These are phyloP conservation scores for Macrobrachium rosenbergii DNA, from an alignment of 1,140 invertebrate genomes.

Conservation along the genomic window DNA sequence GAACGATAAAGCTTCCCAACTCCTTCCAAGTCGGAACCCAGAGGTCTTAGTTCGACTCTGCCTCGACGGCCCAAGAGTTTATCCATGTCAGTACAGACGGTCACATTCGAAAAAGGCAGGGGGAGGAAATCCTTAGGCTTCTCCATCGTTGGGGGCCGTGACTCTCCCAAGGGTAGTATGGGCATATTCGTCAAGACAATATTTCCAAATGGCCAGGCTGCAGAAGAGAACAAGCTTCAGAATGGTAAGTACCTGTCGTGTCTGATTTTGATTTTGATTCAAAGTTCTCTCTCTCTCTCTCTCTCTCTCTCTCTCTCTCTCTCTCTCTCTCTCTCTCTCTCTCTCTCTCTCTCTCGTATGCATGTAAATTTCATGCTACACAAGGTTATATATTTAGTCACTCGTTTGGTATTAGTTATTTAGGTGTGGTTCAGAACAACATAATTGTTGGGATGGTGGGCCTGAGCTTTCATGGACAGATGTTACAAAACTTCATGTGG, in stretches of 20 bases:
- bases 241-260: constrained; percentile 75
- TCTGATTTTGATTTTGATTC: neutral
- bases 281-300: constrained; percentile 8
- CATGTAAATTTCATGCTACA: neutral
- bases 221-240: constrained; percentile 78
- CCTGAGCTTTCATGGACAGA: too few relatives aligned
- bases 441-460: too few relatives aligned
- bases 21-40: constrained; percentile 31
- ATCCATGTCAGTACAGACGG: constrained; percentile 70
- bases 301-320: neutral
- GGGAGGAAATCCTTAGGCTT: constrained; percentile 80
- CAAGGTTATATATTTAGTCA: too few relatives aligned
- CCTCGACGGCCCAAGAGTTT: constrained; percentile 62
- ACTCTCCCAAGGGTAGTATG: constrained; percentile 80
- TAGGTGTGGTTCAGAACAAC: too few relatives aligned
- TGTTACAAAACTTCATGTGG: too few relatives aligned
- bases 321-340: neutral
- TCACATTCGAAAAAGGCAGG: constrained; percentile 77
- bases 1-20: constrained; percentile 20
- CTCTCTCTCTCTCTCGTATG: neutral
- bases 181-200: constrained; percentile 83
- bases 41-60: constrained; percentile 50
- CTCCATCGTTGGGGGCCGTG: constrained; percentile 81
- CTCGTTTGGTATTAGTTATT: too few relatives aligned
- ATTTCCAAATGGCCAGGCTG: constrained; percentile 79